phyloP scores from a whole-genome alignment of 1,140 invertebrate genomes.

The Zaprionus davidi region DNA sequence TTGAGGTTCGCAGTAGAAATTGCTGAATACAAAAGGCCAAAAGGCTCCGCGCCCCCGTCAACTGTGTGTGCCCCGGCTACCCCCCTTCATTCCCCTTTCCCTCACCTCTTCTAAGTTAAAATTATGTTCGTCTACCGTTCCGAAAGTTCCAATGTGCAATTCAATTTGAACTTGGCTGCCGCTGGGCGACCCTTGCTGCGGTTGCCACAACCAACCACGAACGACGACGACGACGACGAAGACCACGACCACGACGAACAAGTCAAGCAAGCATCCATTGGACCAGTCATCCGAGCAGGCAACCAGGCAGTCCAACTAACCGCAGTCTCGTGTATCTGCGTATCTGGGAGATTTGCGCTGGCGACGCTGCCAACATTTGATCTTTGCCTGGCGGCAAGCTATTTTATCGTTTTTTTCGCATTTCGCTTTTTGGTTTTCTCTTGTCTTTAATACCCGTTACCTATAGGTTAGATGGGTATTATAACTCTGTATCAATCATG shows the following conservation, averaged over 20 bases:
- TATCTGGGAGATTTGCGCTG: slow-evolving; percentile 68
- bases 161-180: slow-evolving; percentile 77
- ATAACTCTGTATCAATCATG: too few relatives aligned
- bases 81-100: background rate
- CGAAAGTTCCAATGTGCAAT: slow-evolving; percentile 49
- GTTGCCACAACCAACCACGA: slow-evolving; percentile 36
- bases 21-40: slow-evolving; percentile 60
- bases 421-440: too few relatives aligned
- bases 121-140: slow-evolving; percentile 74
- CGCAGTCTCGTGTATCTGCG: slow-evolving; percentile 70
- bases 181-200: slow-evolving; percentile 70
- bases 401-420: slow-evolving; percentile 49
- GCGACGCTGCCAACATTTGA: slow-evolving; percentile 63
- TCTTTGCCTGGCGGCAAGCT: slow-evolving; percentile 72
- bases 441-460: too few relatives aligned
- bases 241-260: background rate
- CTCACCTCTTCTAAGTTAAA: slow-evolving; percentile 51
- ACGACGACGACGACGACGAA: background rate
- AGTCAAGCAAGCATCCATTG: slow-evolving; percentile 36
- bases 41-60: slow-evolving; percentile 13
- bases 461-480: too few relatives aligned
- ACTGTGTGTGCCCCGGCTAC: background rate
- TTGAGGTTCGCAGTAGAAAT: slow-evolving; percentile 58
- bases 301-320: slow-evolving; percentile 39
- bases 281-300: slow-evolving; percentile 27